Evolutionary conservation across 1,140 invertebrate species (phyloP).

Genomic region (Myzus persicae): DNA sequence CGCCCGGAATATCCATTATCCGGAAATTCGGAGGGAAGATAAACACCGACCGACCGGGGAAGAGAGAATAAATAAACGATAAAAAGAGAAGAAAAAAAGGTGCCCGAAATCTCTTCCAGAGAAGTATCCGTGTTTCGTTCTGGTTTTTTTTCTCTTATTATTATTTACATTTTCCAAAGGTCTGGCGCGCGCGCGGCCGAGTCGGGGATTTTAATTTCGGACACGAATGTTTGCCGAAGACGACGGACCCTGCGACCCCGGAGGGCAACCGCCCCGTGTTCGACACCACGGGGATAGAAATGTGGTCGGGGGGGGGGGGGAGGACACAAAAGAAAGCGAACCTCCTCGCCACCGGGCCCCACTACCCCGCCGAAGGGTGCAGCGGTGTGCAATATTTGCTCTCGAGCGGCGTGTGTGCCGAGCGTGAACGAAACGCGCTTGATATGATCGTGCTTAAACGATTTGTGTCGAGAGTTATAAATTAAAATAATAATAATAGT

Average conservation of each 20-base stretch:
- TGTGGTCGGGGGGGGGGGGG: not conserved
- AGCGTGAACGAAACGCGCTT: not conserved
- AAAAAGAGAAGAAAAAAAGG: not conserved
- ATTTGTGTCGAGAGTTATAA: not conserved
- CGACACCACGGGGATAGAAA: not conserved
- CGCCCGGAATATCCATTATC: not conserved
- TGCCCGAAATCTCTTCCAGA: not conserved
- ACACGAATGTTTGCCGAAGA: slow-evolving; percentile 48
- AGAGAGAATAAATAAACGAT: not conserved
- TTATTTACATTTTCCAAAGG: slow-evolving; percentile 36
- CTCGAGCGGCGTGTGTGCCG: not conserved
- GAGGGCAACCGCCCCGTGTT: not conserved
- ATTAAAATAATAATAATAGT: not conserved
- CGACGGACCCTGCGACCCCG: not conserved
- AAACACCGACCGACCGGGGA: not conserved
- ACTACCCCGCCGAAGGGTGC: not conserved
- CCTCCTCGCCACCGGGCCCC: not conserved
- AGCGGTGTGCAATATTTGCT: not conserved
- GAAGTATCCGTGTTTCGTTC: not conserved
- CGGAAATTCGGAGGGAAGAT: not conserved
- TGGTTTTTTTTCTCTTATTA: slow-evolving; percentile 24
- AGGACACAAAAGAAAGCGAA: not conserved
- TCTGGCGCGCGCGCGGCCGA: not conserved
- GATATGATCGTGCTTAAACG: slow-evolving; percentile 39
- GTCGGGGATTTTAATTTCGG: slow-evolving; percentile 36